These are phyloP conservation scores for Merluccius polli DNA, from an alignment of 2,797 vertebrate species.

Conservation along the genomic window DNA sequence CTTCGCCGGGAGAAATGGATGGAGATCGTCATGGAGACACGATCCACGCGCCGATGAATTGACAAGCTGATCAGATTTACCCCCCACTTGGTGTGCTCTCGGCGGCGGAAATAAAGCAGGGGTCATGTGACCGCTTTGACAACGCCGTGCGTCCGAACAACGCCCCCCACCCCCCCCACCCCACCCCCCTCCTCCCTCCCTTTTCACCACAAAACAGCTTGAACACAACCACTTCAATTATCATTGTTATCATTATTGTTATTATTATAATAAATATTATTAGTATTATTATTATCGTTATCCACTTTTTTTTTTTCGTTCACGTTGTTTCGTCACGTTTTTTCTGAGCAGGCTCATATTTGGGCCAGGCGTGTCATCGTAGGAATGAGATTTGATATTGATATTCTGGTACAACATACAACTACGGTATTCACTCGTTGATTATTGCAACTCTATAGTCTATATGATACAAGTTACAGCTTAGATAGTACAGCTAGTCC, in stretches of 20 bases:
- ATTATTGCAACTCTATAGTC: slow-evolving; percentile 73
- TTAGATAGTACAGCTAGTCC: slow-evolving; percentile 59
- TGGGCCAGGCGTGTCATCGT: slow-evolving; percentile 38
- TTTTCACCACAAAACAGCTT: slow-evolving; percentile 39
- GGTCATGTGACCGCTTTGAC: slow-evolving; percentile 48
- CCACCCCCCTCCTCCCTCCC: slow-evolving; percentile 29
- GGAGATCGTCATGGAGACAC: neutral
- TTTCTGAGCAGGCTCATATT: slow-evolving; percentile 30
- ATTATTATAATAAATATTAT: neutral
- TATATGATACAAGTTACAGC: slow-evolving; percentile 65
- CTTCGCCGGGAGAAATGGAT: slow-evolving; percentile 9
- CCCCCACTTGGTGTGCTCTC: slow-evolving; percentile 22
- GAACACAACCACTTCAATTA: slow-evolving; percentile 45
- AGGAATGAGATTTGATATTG: slow-evolving; percentile 37
- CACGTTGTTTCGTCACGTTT: slow-evolving; percentile 14
- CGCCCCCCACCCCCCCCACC: slow-evolving; percentile 66
- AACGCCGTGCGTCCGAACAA: slow-evolving; percentile 47
- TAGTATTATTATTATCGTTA: neutral
- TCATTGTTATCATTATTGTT: neutral
- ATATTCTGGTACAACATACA: slow-evolving; percentile 48
- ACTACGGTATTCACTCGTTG: slow-evolving; percentile 65
- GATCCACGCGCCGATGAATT: slow-evolving; percentile 9
- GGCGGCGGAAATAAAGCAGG: slow-evolving; percentile 22
- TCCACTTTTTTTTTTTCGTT: neutral
- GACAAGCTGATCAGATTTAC: neutral